Base-by-base conservation (phyloP, 2,888 invertebrate genomes). In the Proisotoma minuta region DNA sequence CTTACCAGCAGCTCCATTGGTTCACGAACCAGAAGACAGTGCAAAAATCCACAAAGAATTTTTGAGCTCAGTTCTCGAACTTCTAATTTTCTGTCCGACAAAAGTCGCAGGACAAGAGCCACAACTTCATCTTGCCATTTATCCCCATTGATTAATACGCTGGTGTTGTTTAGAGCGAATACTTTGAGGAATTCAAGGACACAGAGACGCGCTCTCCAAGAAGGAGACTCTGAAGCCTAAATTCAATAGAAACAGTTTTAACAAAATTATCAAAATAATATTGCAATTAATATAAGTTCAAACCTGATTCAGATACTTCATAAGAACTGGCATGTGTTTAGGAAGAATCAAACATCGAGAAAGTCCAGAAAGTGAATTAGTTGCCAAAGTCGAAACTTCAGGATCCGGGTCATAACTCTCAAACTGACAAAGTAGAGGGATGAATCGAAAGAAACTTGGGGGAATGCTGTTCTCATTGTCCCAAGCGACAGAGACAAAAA, bases 31-130 rank as follows among this genome's bases (percentile, higher is more conserved):
- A 89, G 89, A 59, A 86, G 85, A 77, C 91, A 92, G 77, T 93
- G 94, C 75, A 95, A 82, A 62, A 95, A 80, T 3, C 93, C 93
- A 57, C 91, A 87, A 12, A 96, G 81, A 12, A 92, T 86, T 74
- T 87, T 85, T 0, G 88, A 86, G 2, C 94, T 91, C 70, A 86
- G 84, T 76, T 89, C 86, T 59, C 94, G 82, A 12, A 95, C 94
- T 81, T 91, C 90, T 1, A 88, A 81, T 69, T 87, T 81, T 15
- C 84, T 79, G 76, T 91, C 90, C 70, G 84, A 82, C 77, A 91
- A 79, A 15, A 88, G 79, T 51, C 78, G 78, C 54, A 91, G 77
- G 10, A 92, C 86, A 70, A 88, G 81, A 20, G 75, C 75, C 59
- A 78, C 77, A 5, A 83, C 79, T 40, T 76, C 74, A 29, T 75